Conservation (phyloP, 2,113 vertebrate species). For the Petromus typicus region DNA sequence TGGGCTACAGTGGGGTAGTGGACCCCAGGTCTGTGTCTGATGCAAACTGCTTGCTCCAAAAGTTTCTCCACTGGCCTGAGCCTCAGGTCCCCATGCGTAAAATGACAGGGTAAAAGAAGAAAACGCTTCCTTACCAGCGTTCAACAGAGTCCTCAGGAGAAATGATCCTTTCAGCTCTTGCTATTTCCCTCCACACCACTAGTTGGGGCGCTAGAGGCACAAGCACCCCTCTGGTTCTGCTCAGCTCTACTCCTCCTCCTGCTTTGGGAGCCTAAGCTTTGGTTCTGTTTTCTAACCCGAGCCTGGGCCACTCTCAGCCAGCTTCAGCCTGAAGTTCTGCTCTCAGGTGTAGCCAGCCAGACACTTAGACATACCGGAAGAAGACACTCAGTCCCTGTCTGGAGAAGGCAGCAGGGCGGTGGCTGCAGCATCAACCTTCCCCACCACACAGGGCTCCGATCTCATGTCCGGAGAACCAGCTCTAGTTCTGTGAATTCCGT, state of each 20-base stretch:
- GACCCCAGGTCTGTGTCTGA: background rate
- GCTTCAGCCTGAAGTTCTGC: background rate
- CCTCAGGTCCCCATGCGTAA: background rate
- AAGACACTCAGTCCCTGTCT: background rate
- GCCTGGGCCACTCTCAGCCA: background rate
- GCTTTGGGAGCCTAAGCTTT: background rate
- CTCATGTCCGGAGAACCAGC: background rate
- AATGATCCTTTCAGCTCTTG: background rate
- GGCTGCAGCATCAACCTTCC: background rate
- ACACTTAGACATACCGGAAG: background rate
- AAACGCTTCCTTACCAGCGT: background rate
- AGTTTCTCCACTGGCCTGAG: background rate
- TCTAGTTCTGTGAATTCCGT: slow-evolving; percentile 29
- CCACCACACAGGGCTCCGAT: background rate
- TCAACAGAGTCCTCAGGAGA: background rate
- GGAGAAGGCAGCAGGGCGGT: background rate
- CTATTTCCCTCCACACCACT: background rate
- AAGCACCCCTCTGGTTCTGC: background rate
- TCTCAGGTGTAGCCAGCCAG: background rate
- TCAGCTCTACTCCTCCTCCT: background rate
- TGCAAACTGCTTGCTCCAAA: background rate
- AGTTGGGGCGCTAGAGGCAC: background rate
- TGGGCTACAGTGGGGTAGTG: background rate
- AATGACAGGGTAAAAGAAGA: background rate
- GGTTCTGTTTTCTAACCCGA: background rate